Evolutionary conservation across 2,888 invertebrate genomes (phyloP), one percentile per base, ranked within the genome.

Genomic region (Gasteruption jaculator): DNA sequence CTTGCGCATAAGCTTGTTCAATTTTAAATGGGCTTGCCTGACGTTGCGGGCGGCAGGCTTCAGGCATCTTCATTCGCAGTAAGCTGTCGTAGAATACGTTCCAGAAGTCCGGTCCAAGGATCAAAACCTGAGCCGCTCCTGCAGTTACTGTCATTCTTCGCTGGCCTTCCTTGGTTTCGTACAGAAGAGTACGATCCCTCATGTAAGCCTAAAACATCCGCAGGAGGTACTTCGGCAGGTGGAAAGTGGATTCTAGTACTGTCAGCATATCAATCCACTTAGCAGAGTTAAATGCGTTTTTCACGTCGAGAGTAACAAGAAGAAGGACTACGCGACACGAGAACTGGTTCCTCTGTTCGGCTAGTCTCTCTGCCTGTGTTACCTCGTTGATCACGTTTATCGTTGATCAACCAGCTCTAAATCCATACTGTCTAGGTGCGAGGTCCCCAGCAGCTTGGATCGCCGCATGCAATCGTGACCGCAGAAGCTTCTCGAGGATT

Each of bases 181-280:
- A 53, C n/a, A 24, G 12, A 21, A 52, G 40, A 5, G 11, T 18
- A 7, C 50, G 30, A 16, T 49, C 33, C 4, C 30, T 27, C 3
- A 55, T 27, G 38, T 52, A 54, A 20, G 40, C 44, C 24, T 35
- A 36, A 6, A 53, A 22, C 3, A 50, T 29, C 10, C 35, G 16
- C 26, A 25, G n/a, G 10, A 54, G 41, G 33, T 53, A 52, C 7
- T 18, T 15, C 7, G 46, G 52, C 20, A 49, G 31, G 18, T 46
- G 46, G 38, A 56, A 55, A 8, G 42, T 43, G 16, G 24, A n/a
- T n/a, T 41, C 24, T 21, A 54, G 30, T 4, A 49, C 49, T 6
- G 35, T 7, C 19, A 49, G 27, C 24, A 52, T 44, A 29, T 50
- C 50, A 3, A 5, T 24, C 46, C 51, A 48, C 15, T 43, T 42